These are phyloP conservation scores for Tribolium madens DNA, from an alignment of 1,140 invertebrate species.

Conservation along the genomic window DNA sequence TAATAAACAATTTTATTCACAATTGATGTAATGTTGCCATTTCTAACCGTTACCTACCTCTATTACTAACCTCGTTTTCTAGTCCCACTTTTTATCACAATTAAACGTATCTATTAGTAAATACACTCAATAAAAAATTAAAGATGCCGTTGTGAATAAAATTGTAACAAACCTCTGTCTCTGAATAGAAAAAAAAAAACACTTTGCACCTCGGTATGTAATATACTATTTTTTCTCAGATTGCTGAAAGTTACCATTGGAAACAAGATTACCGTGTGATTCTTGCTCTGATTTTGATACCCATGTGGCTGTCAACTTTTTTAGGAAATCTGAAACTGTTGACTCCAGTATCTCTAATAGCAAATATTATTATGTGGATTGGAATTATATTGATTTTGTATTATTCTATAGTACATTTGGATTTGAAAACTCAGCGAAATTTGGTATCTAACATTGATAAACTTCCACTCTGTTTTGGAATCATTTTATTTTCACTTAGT, in stretches of 20 bases:
- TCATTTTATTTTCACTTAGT: conserved; percentile 82
- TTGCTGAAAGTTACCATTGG: conserved; percentile 73
- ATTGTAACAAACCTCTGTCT: no score
- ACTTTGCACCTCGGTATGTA: no score
- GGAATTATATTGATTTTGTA: conserved; percentile 79
- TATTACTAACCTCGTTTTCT: no score
- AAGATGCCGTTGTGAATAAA: no score
- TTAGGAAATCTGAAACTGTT: conserved; percentile 82
- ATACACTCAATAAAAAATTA: no score
- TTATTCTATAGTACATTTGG: conserved; percentile 76
- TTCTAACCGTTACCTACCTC: no score
- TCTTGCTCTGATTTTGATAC: conserved; percentile 78
- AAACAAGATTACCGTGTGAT: conserved; percentile 74
- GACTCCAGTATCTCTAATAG: conserved; percentile 77
- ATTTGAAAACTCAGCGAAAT: conserved; percentile 63
- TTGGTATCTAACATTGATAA: conserved; percentile 67
- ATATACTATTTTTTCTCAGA: conserved; percentile 69
- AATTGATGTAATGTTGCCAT: no score
- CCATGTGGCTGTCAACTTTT: conserved; percentile 79
- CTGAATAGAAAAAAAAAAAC: no score
- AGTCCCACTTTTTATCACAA: no score
- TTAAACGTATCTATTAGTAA: no score
- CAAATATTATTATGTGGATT: conserved; percentile 76
- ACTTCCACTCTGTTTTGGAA: conserved; percentile 80
- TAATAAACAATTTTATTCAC: no score